Evolutionary conservation across 2,888 invertebrate genomes (phyloP).

Genomic region (Frankliniella fusca): DNA sequence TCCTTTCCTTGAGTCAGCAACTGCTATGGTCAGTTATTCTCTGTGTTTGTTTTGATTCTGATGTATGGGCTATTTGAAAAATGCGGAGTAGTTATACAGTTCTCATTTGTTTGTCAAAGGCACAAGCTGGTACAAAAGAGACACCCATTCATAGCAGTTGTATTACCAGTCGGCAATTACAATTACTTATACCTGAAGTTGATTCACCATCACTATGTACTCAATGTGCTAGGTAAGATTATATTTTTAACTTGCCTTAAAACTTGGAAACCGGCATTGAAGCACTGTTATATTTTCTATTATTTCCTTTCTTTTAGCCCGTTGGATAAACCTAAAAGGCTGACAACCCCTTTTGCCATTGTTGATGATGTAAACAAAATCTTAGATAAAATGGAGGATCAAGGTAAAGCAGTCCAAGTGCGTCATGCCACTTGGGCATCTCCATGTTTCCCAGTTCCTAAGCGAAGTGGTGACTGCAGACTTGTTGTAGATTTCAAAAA

Average conservation of each 20-base stretch:
- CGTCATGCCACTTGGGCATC: no score
- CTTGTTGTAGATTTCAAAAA: no score
- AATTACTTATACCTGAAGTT: neutral
- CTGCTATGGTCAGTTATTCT: no score
- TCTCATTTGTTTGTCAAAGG: neutral
- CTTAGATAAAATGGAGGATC: no score
- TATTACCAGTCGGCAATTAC: neutral
- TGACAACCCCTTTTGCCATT: no score
- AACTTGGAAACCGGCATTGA: neutral
- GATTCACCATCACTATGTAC: neutral
- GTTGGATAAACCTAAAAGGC: slow-evolving; percentile 30
- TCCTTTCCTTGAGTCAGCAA: no score
- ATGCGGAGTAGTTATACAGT: neutral
- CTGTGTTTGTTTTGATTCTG: no score
- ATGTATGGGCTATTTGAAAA: neutral
- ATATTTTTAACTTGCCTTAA: neutral
- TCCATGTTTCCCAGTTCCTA: no score
- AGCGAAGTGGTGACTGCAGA: no score
- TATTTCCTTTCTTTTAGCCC: neutral
- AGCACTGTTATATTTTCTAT: neutral
- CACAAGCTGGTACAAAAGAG: neutral
- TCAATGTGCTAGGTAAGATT: no score
- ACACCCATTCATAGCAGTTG: neutral
- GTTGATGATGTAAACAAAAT: no score
- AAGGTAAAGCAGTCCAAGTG: no score